Base-by-base conservation (phyloP, 2,888 invertebrate genomes). In the Camponotus fellah region DNA sequence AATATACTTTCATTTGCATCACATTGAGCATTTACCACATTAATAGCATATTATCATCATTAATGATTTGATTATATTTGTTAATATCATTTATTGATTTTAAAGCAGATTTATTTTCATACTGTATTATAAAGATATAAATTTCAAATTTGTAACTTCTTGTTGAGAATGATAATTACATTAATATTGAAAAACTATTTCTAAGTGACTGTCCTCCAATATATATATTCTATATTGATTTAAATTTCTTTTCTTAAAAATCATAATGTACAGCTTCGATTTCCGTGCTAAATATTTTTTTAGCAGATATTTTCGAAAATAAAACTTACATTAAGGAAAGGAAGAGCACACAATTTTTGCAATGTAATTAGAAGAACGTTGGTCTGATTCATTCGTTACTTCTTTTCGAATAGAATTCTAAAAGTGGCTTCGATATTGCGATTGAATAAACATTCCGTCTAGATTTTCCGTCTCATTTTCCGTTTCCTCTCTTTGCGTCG, bases 371-470 rank as follows among this genome's bases (percentile, higher is more conserved):
- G 32, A 46, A 64, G 4, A 64, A 12, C 58, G 53, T 64, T 68
- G 53, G 83, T 46, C 69, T 80, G 43, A 53, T 79, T 85, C 53
- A 58, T 65, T 37, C 58, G 46, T 76, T 49, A 60, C 43, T 77
- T 72, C 74, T 68, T 62, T 53, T 83, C 84, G 85, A 81, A 68
- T 77, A 65, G 37, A 68, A 68, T 82, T 60, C 79, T 82, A 3
- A 43, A 12, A 53, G 40, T 85, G 86, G 84, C 79, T 76, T 76
- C 81, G 75, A 82, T 64, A 82, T 84, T 66, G 82, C 83, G 85
- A 87, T 88, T 90, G 90, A 90, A 83, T 86, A 90, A 87, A 90
- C 79, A 90, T 85, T 81, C 56, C 17, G 17, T 17, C 49, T 53
- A 53, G 17, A 65, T 82, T 37, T 32, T 72, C 17, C 43, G 46